Evolutionary conservation across 1,140 invertebrate species (phyloP), one percentile per base, ranked within the genome.

Genomic region (Carposina sasakii): DNA sequence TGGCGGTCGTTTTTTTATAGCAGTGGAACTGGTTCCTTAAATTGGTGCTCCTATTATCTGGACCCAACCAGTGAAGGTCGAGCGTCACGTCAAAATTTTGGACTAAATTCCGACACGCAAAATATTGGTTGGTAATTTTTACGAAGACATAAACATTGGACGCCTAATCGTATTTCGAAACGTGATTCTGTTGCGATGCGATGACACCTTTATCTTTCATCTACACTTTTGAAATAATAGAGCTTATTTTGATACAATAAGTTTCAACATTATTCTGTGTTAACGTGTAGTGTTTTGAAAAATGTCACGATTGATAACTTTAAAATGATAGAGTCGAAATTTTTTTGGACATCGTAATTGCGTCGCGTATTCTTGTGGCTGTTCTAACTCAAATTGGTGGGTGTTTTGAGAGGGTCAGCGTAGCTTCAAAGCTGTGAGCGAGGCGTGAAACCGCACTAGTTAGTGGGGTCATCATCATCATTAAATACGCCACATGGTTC

Each of bases 31-130:
- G 72, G 76, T 83, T 81, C 64, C 50, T 68, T 52, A 79, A 79
- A 81, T 83, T 81, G 68, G 67, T 73, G 59, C 69, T 71, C 71
- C 68, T 76, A 81, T 81, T 81, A 79, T 79, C 76, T 71, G 66
- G 48, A 62, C 71, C 61, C 65, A 57, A 60, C 52, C 63, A 67
- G 67, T 67, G 70, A 81, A 83, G 76, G 76, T 74, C 76, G 72
- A 57, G 60, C 64, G 67, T 74, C 70, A 72, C 63, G 63, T 68
- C 52, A 63, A 64, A 59, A 73, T 73, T 77, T 72, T 76, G 61
- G 67, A 74, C 61, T 66, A 74, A 67, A 83, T 83, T 78, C 72
- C 77, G 45, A 68, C 77, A 83, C 76, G 77, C 79, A 72, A 78
- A 79, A 77, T 77, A 79, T 78, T 73, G 52, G 46, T 36, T 40